Conservation (phyloP, 2,113 vertebrate species). For the Oncorhynchus mykiss region DNA sequence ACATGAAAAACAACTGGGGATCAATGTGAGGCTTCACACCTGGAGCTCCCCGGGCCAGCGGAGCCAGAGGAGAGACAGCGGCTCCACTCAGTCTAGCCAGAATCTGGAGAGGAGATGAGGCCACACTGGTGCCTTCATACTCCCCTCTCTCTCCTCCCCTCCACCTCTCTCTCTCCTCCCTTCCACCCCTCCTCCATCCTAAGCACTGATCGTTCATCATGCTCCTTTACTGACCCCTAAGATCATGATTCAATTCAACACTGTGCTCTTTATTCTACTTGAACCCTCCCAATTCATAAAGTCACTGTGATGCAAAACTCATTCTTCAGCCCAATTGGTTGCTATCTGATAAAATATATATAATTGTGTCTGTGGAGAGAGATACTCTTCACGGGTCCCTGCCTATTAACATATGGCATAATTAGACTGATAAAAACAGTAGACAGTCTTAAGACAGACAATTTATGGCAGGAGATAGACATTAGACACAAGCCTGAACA, state of each 20-base stretch:
- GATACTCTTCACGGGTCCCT: not conserved
- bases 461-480: not conserved
- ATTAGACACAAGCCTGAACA: not conserved
- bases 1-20: constrained; percentile 25
- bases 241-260: not conserved
- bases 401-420: constrained; percentile 8
- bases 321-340: not conserved
- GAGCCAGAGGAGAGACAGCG: constrained; percentile 48
- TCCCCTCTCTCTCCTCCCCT: constrained; percentile 56
- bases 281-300: not conserved
- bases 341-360: not conserved
- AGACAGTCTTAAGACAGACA: not conserved
- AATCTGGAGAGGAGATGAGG: constrained; percentile 86
- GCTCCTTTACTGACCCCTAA: not conserved
- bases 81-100: constrained; percentile 85
- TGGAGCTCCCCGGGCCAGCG: constrained; percentile 77
- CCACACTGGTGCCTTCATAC: constrained; percentile 69
- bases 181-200: not conserved
- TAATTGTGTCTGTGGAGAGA: not conserved
- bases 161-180: constrained; percentile 50
- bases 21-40: constrained; percentile 80
- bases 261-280: not conserved
- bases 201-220: not conserved
- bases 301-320: not conserved
- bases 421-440: not conserved